Conservation (phyloP, 2,113 vertebrate species). For the Hypanus sabinus region DNA sequence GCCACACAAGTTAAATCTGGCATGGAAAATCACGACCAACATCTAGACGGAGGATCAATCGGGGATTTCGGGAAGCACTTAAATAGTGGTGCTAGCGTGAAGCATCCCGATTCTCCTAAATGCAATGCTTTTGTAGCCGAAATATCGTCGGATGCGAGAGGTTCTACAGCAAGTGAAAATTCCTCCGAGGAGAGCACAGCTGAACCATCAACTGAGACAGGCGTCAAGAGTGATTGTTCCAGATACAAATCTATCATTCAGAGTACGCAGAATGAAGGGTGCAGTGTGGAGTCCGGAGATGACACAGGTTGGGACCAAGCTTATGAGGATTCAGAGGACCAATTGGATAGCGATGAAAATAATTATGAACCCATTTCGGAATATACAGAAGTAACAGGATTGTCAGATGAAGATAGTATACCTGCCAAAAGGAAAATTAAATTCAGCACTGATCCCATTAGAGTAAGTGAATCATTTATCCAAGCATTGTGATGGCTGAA, state of each 20-base stretch:
- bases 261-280: constrained; percentile 75
- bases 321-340: constrained; percentile 80
- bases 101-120: not conserved
- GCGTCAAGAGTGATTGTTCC: constrained; percentile 51
- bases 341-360: constrained; percentile 81
- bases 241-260: constrained; percentile 60
- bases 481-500: not conserved
- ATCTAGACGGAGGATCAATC: not conserved
- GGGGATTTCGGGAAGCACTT: not conserved
- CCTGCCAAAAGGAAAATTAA: constrained; percentile 80
- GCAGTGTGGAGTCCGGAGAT: constrained; percentile 66
- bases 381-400: constrained; percentile 76
- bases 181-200: constrained; percentile 44
- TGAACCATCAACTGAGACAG: constrained; percentile 40
- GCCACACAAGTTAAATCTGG: not conserved
- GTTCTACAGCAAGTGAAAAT: constrained; percentile 43
- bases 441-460: constrained; percentile 88
- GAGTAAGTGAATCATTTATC: constrained; percentile 60
- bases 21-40: not conserved
- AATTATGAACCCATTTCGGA: constrained; percentile 80
- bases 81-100: not conserved
- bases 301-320: constrained; percentile 87
- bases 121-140: not conserved
- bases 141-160: constrained; percentile 36
- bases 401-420: constrained; percentile 81